Evolutionary conservation across 1,140 invertebrate genomes (phyloP).

Genomic region (Drosophila serrata): DNA sequence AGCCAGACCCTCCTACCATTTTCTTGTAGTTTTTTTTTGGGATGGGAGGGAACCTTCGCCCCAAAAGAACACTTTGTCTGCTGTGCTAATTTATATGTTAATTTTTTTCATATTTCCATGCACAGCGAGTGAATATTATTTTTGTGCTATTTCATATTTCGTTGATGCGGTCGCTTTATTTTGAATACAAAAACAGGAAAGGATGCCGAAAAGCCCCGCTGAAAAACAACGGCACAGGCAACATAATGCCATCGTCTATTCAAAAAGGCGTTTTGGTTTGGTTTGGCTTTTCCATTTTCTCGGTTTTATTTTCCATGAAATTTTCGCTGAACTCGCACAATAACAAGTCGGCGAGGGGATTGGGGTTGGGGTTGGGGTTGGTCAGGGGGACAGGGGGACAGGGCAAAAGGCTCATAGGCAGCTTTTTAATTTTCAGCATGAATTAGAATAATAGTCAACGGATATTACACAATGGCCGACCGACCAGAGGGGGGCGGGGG

Average conservation of each 20-base stretch:
- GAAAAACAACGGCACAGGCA: conserved; percentile 30
- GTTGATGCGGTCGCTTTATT: conserved; percentile 68
- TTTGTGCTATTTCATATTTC: conserved; percentile 64
- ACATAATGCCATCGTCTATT: conserved; percentile 60
- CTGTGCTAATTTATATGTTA: conserved; percentile 69
- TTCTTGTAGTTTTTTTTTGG: not conserved
- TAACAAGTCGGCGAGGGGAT: conserved; percentile 32
- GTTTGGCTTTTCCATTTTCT: conserved; percentile 41
- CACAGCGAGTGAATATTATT: conserved; percentile 55
- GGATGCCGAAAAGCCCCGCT: conserved; percentile 47
- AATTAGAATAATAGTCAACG: conserved; percentile 70
- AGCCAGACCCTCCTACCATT: not conserved
- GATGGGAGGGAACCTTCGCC: not conserved
- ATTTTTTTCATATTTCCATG: conserved; percentile 62
- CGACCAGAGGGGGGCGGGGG: conserved; percentile 8
- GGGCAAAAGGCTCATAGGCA: conserved; percentile 46
- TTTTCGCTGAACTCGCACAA: conserved; percentile 60
- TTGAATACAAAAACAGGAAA: conserved; percentile 63
- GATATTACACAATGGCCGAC: conserved; percentile 58
- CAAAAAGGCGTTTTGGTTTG: conserved; percentile 58
- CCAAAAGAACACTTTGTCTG: conserved; percentile 45
- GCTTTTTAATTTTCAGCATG: conserved; percentile 69
- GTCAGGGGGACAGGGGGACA: conserved; percentile 11
- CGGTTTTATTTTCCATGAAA: conserved; percentile 68
- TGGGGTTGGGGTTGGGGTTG: conserved; percentile 28